phyloP scores from a whole-genome alignment of 1,140 invertebrate species.

The Drusus annulatus region DNA sequence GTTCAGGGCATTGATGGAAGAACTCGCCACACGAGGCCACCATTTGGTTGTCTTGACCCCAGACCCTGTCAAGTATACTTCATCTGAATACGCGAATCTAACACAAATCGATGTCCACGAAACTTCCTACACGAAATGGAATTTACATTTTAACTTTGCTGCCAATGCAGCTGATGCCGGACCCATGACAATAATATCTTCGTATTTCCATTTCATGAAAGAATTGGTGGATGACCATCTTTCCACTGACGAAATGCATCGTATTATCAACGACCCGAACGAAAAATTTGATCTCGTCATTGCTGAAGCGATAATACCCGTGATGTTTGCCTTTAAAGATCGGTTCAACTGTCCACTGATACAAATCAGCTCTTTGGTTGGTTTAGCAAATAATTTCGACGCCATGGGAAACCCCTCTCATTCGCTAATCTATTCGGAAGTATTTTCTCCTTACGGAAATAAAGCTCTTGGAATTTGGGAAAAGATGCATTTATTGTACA shows the following conservation, averaged over 20 bases:
- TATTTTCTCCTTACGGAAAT: too few relatives aligned
- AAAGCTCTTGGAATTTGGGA: too few relatives aligned
- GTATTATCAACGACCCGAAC: slow-evolving; percentile 56
- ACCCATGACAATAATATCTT: slow-evolving; percentile 58
- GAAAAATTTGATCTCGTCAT: slow-evolving; percentile 63
- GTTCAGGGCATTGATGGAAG: slow-evolving; percentile 66
- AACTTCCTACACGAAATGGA: slow-evolving; percentile 61
- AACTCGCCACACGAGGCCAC: slow-evolving; percentile 69
- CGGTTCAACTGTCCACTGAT: slow-evolving; percentile 65
- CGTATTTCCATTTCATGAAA: slow-evolving; percentile 27
- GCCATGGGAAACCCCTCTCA: slow-evolving; percentile 67
- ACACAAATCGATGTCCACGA: slow-evolving; percentile 65
- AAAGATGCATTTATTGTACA: too few relatives aligned
- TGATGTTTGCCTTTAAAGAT: slow-evolving; percentile 62
- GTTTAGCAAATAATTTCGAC: slow-evolving; percentile 52
- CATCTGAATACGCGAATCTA: slow-evolving; percentile 60
- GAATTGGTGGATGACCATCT: slow-evolving; percentile 57
- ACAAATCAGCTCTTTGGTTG: slow-evolving; percentile 62
- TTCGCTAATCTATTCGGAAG: slow-evolving; percentile 62
- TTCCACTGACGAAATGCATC: too few relatives aligned
- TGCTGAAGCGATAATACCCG: slow-evolving; percentile 60
- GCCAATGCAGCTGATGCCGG: not conserved
- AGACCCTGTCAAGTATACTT: slow-evolving; percentile 61
- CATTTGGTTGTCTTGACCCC: slow-evolving; percentile 66
- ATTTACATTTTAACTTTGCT: slow-evolving; percentile 33